Conservation (phyloP, 2,113 vertebrate species). For the Tenrec ecaudatus region DNA sequence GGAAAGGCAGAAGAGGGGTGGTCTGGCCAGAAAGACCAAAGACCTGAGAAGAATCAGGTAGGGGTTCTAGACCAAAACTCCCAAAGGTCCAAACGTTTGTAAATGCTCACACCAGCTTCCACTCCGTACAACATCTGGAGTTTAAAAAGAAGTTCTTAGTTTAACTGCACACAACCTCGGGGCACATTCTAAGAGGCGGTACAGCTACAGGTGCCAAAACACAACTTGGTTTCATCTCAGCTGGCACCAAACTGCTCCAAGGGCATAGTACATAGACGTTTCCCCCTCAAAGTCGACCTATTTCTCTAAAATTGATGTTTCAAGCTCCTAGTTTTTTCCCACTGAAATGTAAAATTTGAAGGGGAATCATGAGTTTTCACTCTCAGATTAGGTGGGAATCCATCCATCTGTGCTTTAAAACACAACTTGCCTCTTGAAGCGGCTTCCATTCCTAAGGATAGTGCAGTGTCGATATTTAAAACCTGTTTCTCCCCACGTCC, state of each 20-base stretch:
- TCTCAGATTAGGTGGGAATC: background rate
- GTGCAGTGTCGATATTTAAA: background rate
- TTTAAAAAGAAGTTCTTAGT: slow-evolving; percentile 38
- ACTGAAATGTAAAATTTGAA: background rate
- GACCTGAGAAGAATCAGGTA: background rate
- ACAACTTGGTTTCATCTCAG: slow-evolving; percentile 4
- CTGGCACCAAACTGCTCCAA: slow-evolving; percentile 41
- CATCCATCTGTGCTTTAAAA: background rate
- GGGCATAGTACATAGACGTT: slow-evolving; percentile 7
- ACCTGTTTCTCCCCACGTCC: background rate
- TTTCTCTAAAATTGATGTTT: slow-evolving; percentile 5
- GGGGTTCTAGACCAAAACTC: background rate
- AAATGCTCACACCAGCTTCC: background rate
- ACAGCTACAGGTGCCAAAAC: slow-evolving; percentile 25
- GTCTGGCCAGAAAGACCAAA: background rate
- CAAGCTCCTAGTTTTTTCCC: slow-evolving; percentile 36
- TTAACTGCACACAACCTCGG: slow-evolving; percentile 34
- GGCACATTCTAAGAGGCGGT: slow-evolving; percentile 39
- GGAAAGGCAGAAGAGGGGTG: background rate
- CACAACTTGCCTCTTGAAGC: background rate
- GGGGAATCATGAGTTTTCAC: background rate
- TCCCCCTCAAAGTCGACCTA: slow-evolving; percentile 12
- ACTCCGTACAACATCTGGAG: background rate
- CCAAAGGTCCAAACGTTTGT: background rate
- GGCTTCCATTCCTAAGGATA: slow-evolving; percentile 9